Evolutionary conservation across 53 echinoderm and acorn worm genomes (phyloP), one percentile per base, ranked within the genome.

Genomic region (Henricia sp.): DNA sequence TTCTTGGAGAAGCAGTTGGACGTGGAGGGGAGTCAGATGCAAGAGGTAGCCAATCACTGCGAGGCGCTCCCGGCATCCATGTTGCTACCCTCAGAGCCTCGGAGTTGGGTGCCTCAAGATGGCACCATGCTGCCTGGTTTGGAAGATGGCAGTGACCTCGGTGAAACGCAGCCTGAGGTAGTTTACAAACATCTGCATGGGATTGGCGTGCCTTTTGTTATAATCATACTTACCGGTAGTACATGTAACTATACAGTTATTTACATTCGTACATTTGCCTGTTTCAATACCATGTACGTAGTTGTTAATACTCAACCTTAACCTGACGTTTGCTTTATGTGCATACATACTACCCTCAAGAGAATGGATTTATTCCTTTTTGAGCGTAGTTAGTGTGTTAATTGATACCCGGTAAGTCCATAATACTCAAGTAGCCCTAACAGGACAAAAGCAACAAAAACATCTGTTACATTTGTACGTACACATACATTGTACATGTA

Each of bases 1-100:
- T 86, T 80, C 67, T 21, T 90, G 24, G 90, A 90, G 80, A 85
- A 85, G 12, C 85, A 77, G 37, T 80, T 90, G 2, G 85, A 85
- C 33, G 71, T 78, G 51, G 90, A 85, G 62, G 80, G 40, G 39
- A 43, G 60, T 37, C 83, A 67, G 37, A 53, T 54, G 83, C 68
- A 68, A 27, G 68, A 68, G 35, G 69, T 69, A 16, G 83, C 83
- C 77, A 57, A 50, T 46, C 85, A 78, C 38, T 43, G 70, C 26
- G 80, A 84, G 37, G 77, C 53, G 6, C 25, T 69, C 2, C 83
- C 83, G 20, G 83, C 68, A 32, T 83, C 83, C 39, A 67, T 83
- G 83, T 69, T 69, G 68, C 83, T 68, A 24, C 70, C 89, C 50
- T 38, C 76, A 3, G 69, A 60, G 85, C 70, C 76, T 28, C 26